Conservation (phyloP, 2,888 invertebrate species). For the Sinentomon sp. region DNA sequence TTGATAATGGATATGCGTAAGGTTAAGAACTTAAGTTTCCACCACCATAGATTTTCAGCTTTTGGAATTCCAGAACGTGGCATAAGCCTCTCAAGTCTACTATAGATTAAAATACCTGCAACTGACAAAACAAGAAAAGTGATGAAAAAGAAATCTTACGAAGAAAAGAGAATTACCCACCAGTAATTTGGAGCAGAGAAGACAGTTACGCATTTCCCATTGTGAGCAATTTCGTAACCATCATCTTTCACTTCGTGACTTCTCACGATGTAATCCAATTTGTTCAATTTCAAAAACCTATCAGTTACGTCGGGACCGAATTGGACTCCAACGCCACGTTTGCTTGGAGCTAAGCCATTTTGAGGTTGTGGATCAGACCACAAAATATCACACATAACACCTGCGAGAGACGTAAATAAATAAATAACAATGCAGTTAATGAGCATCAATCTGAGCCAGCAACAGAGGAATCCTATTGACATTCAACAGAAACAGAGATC, state of each 20-base stretch:
- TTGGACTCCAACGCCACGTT: conserved; percentile 91
- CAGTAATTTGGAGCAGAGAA: conserved; percentile 99
- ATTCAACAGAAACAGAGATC: too few species aligned
- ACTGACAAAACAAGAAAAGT: not conserved
- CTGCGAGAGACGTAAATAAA: conserved; percentile 20
- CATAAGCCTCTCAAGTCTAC: too few species aligned
- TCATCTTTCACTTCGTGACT: conserved; percentile 94
- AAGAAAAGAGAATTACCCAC: conserved; percentile 25
- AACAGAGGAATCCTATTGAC: too few species aligned
- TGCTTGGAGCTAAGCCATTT: conserved; percentile 65
- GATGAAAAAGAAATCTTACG: not conserved
- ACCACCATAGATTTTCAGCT: too few species aligned
- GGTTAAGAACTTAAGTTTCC: too few species aligned
- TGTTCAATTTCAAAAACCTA: conserved; percentile 52
- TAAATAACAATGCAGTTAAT: not conserved
- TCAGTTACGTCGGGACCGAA: conserved; percentile 93
- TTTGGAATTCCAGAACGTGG: too few species aligned
- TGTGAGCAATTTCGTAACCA: conserved; percentile 83
- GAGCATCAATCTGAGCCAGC: too few species aligned
- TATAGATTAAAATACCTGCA: not conserved
- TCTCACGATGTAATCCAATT: conserved; percentile 72
- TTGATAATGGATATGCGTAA: too few species aligned
- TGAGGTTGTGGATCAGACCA: conserved; percentile 96
- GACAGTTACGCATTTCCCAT: conserved; percentile 88
- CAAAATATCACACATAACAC: conserved; percentile 86